These are phyloP conservation scores for Gnathonemus echidnorhynchus DNA, from an alignment of 2,113 vertebrate species.

Conservation along the genomic window DNA sequence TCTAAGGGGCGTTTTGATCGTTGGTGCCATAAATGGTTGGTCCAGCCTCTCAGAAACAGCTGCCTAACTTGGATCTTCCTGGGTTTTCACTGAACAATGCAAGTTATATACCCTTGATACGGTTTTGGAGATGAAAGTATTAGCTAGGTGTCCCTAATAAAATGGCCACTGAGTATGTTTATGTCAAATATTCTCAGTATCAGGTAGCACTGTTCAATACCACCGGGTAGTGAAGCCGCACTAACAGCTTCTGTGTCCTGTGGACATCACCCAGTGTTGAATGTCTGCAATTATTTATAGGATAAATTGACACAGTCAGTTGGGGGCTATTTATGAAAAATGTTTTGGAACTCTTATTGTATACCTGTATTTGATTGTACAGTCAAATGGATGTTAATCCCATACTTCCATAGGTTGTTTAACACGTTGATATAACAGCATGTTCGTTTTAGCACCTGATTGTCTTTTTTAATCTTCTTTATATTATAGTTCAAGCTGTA, in stretches of 20 bases:
- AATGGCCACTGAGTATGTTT: background rate
- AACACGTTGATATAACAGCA: conserved; percentile 46
- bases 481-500: conserved; percentile 46
- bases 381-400: conserved; percentile 47
- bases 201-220: conserved; percentile 44
- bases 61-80: background rate
- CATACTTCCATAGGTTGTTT: conserved; percentile 55
- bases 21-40: background rate
- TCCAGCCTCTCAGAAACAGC: background rate
- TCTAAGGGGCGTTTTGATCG: background rate
- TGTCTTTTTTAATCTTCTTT: conserved; percentile 36
- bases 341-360: conserved; percentile 15
- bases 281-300: conserved; percentile 36
- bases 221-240: conserved; percentile 61
- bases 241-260: conserved; percentile 63
- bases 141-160: conserved; percentile 31
- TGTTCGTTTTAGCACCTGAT: conserved; percentile 51
- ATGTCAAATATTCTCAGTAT: background rate
- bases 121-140: conserved; percentile 7
- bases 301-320: conserved; percentile 35
- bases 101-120: conserved; percentile 1
- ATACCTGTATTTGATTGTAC: conserved; percentile 54
- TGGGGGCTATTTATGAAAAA: background rate
- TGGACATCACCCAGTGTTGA: conserved; percentile 62
- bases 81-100: background rate